Base-by-base conservation (phyloP, 2,888 invertebrate species). In the Spisula subtruncata region DNA sequence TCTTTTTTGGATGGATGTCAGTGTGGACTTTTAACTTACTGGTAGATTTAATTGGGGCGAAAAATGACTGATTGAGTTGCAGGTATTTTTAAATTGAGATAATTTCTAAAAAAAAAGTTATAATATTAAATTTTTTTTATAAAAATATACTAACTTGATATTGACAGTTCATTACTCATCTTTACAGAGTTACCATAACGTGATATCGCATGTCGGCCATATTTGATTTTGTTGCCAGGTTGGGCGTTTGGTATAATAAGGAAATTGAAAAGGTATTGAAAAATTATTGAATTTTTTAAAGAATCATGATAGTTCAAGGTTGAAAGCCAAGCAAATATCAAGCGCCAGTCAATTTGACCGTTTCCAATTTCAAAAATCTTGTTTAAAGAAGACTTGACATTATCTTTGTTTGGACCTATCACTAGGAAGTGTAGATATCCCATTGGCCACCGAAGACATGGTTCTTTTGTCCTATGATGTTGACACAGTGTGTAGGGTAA, bases 391-490 rank as follows among this genome's bases (percentile, higher is more conserved):
- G 25, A 25, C 8, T 20, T 25, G 4, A 8, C 41, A 5, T 60
- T 60, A 60, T 60, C 60, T 25, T 20, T 60, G 60, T 60, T 60
- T 60, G 35, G 75, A 75, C 75, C 1, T 6, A 60, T 60, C 60
- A 60, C n/a, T 60, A 25, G n/a, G 60, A 25, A 60, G n/a, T 60
- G 60, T 75, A 35, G 29, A 51, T 20, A 18, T 75, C 75, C 32
- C 29, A 35, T 80, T 80, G 85, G 85, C 80, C 32, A 51, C 20
- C 46, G 56, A 41, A 79, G 56, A 80, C 54, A 79, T 80, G 16
- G 85, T 54, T 46, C 85, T 85, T 85, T 85, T 85, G 80, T 85
- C 54, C 80, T 25, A 75, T 48, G 32, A 79, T 86, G 60, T 87
- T 87, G 71, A 82, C 86, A 51, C 48, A 82, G 75, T 32, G 18